Conservation (phyloP, 2,888 invertebrate species). For the Dermolepida albohirtum region DNA sequence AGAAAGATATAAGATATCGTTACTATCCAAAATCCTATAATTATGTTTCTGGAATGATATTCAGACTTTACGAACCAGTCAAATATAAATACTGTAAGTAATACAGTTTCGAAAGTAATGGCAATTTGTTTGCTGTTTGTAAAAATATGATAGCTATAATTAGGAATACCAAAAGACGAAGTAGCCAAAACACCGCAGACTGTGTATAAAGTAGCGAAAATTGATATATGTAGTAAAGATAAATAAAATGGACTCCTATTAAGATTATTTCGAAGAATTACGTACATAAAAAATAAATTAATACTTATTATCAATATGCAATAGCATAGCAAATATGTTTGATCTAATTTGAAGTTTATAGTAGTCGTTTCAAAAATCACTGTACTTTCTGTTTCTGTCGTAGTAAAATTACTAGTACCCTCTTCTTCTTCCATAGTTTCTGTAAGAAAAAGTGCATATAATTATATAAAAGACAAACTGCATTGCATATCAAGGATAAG, state of each 20-base stretch:
- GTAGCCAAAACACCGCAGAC: constrained; percentile 26
- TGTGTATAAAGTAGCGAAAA: constrained; percentile 7
- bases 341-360: neutral
- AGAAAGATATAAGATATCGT: constrained; percentile 24
- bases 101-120: constrained; percentile 19
- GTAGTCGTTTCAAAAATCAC: neutral
- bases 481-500: too few relatives aligned
- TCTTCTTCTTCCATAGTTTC: too few relatives aligned
- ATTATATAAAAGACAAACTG: too few relatives aligned
- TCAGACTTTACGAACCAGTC: constrained; percentile 26
- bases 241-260: constrained; percentile 31
- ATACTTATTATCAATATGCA: constrained; percentile 6
- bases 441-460: too few relatives aligned
- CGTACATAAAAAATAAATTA: constrained; percentile 24
- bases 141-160: constrained; percentile 16
- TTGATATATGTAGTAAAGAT: constrained; percentile 15
- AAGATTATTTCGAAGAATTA: constrained; percentile 23
- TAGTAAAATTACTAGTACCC: too few relatives aligned
- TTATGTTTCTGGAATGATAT: constrained; percentile 19
- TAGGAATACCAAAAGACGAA: constrained; percentile 20
- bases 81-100: constrained; percentile 24
- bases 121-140: constrained; percentile 30
- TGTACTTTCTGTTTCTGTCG: neutral
- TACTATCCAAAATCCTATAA: constrained; percentile 15
- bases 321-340: constrained; percentile 14